These are phyloP conservation scores for Graptemys geographica DNA, from an alignment of 2,797 vertebrate genomes.

Conservation along the genomic window DNA sequence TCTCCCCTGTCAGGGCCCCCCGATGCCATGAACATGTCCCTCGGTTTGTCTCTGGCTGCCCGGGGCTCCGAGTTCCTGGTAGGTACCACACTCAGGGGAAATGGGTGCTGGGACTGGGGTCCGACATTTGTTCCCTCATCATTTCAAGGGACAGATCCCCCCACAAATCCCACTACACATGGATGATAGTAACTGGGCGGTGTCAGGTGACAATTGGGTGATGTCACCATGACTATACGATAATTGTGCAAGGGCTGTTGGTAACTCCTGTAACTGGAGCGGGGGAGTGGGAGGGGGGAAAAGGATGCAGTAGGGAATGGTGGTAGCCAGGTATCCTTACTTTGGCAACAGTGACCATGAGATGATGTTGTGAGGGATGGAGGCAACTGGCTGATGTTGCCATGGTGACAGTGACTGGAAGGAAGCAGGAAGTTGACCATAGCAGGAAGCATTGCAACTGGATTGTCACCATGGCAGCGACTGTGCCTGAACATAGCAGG, in stretches of 20 bases:
- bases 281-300: too few relatives aligned
- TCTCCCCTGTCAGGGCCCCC: background rate
- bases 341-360: background rate
- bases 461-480: too few relatives aligned
- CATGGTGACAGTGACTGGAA: fast-evolving
- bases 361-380: too few relatives aligned
- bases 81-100: background rate
- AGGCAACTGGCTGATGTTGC: too few relatives aligned
- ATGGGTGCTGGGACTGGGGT: background rate
- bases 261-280: background rate
- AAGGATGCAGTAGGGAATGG: background rate
- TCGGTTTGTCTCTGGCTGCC: constrained; percentile 46
- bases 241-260: background rate
- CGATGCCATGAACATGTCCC: constrained; percentile 48
- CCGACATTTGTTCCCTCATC: too few relatives aligned
- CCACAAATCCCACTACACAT: background rate
- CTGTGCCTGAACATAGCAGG: fast-evolving
- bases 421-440: fast-evolving
- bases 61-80: constrained; percentile 41
- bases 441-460: too few relatives aligned
- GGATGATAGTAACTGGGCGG: background rate
- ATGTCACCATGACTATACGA: fast-evolving
- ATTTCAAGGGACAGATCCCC: background rate
- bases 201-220: background rate
- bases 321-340: background rate